A percentile compares a stretch with the other conserved stretches of the same genome.
These are phyloP conservation scores for Thysanoteuthis rhombus DNA, from an alignment of 2,888 invertebrate genomes.

Conservation along the genomic window DNA sequence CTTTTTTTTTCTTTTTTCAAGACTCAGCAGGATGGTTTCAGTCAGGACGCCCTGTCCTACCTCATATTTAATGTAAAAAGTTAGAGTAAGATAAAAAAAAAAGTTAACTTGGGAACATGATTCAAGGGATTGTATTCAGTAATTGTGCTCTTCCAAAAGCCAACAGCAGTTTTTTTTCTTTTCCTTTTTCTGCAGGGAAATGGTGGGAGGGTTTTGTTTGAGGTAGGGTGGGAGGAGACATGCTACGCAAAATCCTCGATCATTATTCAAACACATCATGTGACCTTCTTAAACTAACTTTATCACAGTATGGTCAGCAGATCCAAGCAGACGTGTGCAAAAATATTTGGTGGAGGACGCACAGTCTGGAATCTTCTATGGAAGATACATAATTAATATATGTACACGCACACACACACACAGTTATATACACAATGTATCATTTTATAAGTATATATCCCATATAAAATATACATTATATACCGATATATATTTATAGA, in stretches of 20 bases:
- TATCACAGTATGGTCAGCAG: constrained; percentile 25
- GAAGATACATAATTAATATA: constrained; percentile 28
- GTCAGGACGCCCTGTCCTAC: neutral
- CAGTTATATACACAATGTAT: constrained; percentile 13
- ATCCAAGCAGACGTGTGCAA: constrained; percentile 18
- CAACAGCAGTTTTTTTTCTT: neutral
- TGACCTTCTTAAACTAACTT: constrained; percentile 14
- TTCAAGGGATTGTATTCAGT: neutral
- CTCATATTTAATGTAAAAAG: neutral
- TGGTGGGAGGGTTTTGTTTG: neutral
- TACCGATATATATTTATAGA: constrained; percentile 12
- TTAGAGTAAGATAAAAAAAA: neutral
- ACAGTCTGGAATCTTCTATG: constrained; percentile 23
- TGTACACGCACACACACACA: neutral
- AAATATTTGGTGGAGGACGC: neutral
- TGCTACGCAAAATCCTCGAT: neutral
- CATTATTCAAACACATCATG: constrained; percentile 15
- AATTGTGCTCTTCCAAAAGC: neutral
- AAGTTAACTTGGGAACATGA: neutral
- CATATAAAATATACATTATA: neutral
- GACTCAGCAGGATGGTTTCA: neutral
- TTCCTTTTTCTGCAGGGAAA: neutral
- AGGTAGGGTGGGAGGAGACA: neutral
- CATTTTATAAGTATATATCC: constrained; percentile 1
- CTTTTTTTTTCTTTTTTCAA: neutral